phyloP scores from a whole-genome alignment of 2,113 vertebrate species.

The Echinops telfairi region DNA sequence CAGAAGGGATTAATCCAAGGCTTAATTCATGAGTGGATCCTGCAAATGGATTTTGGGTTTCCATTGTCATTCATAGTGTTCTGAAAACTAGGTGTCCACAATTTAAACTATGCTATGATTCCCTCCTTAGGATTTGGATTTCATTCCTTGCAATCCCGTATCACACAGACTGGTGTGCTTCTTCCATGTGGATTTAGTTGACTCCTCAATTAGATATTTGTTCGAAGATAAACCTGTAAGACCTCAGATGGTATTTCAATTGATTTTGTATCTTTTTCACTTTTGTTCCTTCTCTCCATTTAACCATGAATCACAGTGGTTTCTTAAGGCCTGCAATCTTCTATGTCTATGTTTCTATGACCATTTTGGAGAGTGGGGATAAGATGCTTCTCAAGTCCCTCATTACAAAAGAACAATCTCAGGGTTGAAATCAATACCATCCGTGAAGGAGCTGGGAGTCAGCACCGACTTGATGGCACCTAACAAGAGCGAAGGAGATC shows the following conservation, averaged over 20 bases:
- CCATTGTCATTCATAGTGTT: too few relatives aligned
- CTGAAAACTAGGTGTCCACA: too few relatives aligned
- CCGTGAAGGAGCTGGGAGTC: not conserved
- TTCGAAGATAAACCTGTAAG: not conserved
- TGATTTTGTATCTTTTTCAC: not conserved
- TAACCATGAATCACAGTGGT: not conserved
- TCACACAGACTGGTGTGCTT: too few relatives aligned
- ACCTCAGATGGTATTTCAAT: not conserved
- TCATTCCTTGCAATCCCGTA: too few relatives aligned
- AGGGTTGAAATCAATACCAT: not conserved
- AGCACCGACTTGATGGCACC: too few relatives aligned
- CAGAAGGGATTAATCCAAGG: too few relatives aligned
- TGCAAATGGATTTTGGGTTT: too few relatives aligned
- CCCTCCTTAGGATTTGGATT: too few relatives aligned
- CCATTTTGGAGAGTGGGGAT: not conserved
- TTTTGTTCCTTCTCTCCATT: not conserved
- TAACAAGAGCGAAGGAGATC: not conserved
- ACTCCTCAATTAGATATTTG: too few relatives aligned
- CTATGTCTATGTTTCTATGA: not conserved
- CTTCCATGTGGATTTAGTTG: not conserved
- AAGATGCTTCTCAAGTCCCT: slow-evolving; percentile 4
- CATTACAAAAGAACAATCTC: not conserved
- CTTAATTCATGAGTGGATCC: too few relatives aligned
- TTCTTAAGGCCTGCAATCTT: not conserved
- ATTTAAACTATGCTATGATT: too few relatives aligned